Conservation (phyloP, 2,888 invertebrate species). For the Prenolepis imparis region DNA sequence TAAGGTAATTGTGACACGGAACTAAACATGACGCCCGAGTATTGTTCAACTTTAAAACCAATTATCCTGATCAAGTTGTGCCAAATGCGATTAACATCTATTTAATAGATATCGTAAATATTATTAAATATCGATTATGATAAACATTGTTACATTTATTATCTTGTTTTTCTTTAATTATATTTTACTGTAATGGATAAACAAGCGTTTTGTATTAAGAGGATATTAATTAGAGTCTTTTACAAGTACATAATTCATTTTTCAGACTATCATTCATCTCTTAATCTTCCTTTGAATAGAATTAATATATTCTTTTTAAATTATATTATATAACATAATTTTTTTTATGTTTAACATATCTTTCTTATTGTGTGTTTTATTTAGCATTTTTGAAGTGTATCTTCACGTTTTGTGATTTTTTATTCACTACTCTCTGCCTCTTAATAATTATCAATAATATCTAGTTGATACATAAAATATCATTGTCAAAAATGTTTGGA, state of each 20-base stretch:
- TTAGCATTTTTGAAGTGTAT: background rate
- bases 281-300: too few species aligned
- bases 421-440: background rate
- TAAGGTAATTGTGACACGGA: constrained; percentile 27
- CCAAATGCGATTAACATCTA: background rate
- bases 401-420: background rate
- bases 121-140: background rate
- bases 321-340: background rate
- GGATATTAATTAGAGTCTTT: background rate
- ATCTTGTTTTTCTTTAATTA: background rate
- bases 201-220: too few species aligned
- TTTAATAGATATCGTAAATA: background rate
- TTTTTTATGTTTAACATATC: background rate
- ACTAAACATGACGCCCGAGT: background rate
- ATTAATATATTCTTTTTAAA: background rate
- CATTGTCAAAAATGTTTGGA: background rate
- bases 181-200: too few species aligned
- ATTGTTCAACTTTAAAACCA: background rate
- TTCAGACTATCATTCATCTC: too few species aligned
- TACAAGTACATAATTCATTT: too few species aligned
- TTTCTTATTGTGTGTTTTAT: background rate
- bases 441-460: background rate
- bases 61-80: background rate
- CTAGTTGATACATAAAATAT: background rate
- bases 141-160: background rate